Base-by-base conservation (phyloP, 1,140 invertebrate species). In the Hydropsyche tenuis region DNA sequence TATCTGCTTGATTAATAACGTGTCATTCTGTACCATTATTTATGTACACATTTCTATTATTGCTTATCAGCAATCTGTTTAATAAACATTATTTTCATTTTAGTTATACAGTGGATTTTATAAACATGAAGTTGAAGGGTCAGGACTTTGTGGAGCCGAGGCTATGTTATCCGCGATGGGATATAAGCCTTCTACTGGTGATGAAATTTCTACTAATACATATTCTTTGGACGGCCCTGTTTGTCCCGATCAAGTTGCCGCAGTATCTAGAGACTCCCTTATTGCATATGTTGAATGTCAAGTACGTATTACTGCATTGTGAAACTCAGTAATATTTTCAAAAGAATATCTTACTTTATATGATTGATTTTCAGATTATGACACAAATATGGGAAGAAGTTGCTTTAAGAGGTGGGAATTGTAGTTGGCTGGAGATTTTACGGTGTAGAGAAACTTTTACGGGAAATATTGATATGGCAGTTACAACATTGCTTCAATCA, bases 211-310 rank as follows among this genome's bases (percentile, higher is more conserved):
- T 6, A 80, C 84, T 9, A 80, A 83, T 53, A 83, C 83, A 12
- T 82, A 88, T 62, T 80, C 88, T 0, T 83, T 94, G 1, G 90
- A 92, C 63, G 90, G 88, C 2, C 92, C 93, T 2, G 88, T 93
- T 43, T 93, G 94, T 81, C 92, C 92, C 0, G 93, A 95, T 81
- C 89, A 88, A 81, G 90, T 95, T 0, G 89, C 90, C 1, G 89
- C 88, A 69, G 89, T 96, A 0, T 93, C 93, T 5, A 85, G 92
- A 53, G 94, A 96, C 83, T 93, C 93, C 2, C 88, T 95, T 73
- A 89, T 94, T n/a, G 94, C 94, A 20, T 93, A 93, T 82, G 93
- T 93, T 45, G 94, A 96, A 84, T 95, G 93, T 80, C 91, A 95
- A 87, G 91, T 93, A 83, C 27, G 23, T 53, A 53, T 53, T 53